Base-by-base conservation (phyloP, 1,140 invertebrate genomes). In the Cataglyphis hispanica region DNA sequence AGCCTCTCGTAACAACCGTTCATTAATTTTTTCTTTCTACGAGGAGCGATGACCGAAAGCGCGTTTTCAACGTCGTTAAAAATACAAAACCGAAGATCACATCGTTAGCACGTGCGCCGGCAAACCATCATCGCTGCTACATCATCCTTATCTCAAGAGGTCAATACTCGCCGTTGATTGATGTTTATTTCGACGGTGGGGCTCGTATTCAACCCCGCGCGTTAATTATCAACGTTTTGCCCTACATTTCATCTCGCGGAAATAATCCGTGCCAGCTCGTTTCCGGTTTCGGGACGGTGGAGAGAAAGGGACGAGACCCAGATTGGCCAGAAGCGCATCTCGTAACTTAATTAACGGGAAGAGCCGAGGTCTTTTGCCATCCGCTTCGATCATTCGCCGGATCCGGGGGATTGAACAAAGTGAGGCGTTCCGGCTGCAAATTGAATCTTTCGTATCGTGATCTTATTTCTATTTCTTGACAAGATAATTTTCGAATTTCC, bases 291-390 rank as follows among this genome's bases (percentile, higher is more conserved):
- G 67, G 11, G 16, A n/a, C 67, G 78, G 37, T 13, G 66, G 13
- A 58, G 25, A 10, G 53, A 22, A 10, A 37, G 67, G n/a, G 19
- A 13, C 64, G 64, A 7, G 64, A 19, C 37, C 22, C 43, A 46
- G 78, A 25, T 34, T 43, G 66, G 53, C 25, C 53, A 81, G 78
- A 81, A 72, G 78, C 67, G 66, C 78, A 83, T 72, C 78, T 72
- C 53, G 78, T 74, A 83, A 74, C 78, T 83, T 83, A 83, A 83
- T 83, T 83, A 83, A 56, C 67, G 78, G 40, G 78, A 72, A 53
- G 25, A 81, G 31, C 66, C 19, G 67, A 83, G 67, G 67, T 72
- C 67, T 83, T 74, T 83, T 83, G 74, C 53, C 78, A 60, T 83
- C 78, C 67, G 66, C 67, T 27, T 83, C 78, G 67, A 83, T 83